Evolutionary conservation across 2,888 invertebrate genomes (phyloP), one percentile per base, ranked within the genome.

Genomic region (Agrenia bidenticulata): DNA sequence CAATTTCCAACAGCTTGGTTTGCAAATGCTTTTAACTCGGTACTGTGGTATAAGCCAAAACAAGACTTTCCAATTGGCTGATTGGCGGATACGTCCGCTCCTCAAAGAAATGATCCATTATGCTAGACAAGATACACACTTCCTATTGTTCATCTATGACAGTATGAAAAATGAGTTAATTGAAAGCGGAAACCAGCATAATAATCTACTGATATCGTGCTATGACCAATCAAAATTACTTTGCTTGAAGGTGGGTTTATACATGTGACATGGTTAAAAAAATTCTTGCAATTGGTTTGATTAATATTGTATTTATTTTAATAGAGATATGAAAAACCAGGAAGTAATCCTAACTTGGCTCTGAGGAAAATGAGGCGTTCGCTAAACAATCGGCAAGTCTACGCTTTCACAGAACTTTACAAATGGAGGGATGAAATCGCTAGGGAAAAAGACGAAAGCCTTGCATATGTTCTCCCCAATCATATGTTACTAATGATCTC

Each of bases 41-140:
- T 95, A 90, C 79, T 94, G 95, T 78, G 80, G 85, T 50, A 82
- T 94, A 23, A 83, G 87, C 65, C 86, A 90, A 0, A 89, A 98
- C 78, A 99, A 99, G 80, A 87, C 89, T 69, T 93, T 89, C 79
- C 98, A 97, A 79, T 81, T 94, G 64, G 95, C 97, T 0, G 96
- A 97, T 81, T 97, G 96, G 96, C 86, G 96, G 70, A 89, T 94
- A 66, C 84, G 85, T 63, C 85, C 85, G 0, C 77, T 86, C 7
- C 81, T 84, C 0, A 78, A 79, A 19, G 81, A 81, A 55, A 79
- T 85, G 79, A 50, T 83, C 2, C 60, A 74, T 17, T 85, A 99
- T 81, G 98, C 98, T 0, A 85, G 96, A 17, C 87, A 87, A 79
- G 98, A 99, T 81, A 98, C 98, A 0, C 98, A 97, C 81, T 96